Base-by-base conservation (phyloP, 2,797 vertebrate species). In the Coendou prehensilis region DNA sequence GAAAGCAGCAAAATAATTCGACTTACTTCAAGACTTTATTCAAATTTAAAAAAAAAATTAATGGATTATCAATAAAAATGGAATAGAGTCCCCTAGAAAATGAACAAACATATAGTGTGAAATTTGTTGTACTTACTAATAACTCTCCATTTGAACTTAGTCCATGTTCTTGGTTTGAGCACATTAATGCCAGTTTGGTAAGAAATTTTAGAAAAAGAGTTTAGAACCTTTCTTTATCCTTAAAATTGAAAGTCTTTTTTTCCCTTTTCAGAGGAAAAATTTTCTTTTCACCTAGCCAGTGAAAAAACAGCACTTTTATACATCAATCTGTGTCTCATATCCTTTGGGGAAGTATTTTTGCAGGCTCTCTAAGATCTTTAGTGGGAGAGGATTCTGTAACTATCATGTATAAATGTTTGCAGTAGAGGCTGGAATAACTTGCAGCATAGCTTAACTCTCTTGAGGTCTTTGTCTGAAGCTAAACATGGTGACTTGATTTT, bases 401-500 rank as follows among this genome's bases (percentile, higher is more conserved):
- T 9, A 86, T 63, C 54, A 57, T 47, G 5, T 37, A 50, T 45
- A 71, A 84, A 67, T 76, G 54, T 69, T 63, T 84, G 67, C 37
- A 75, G 9, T 59, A 57, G 13, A 63, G 10, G 28, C 0, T 41
- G 85, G 14, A 67, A 76, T 79, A 92, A 64, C 5, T 50, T 95
- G 37, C n/a, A 89, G 22, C 45, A 64, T 75, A 78, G 54, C 37
- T 75, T 73, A 92, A 96, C 91, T 69, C 45, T 71, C 41, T 92
- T 88, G 47, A 96, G 28, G 9, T 47, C 50, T 86, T 69, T 91
- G 61, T 89, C 85, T 94, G 56, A 92, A 96, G 2, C 9, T 26
- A 90, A 61, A 61, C 6, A 61, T 69, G 41, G 26, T 64, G 57
- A 95, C 79, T 86, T 93, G 61, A 14, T 89, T 95, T 93, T 85